Conservation (phyloP, 2,113 vertebrate genomes). For the Nothobranchius furzeri region DNA sequence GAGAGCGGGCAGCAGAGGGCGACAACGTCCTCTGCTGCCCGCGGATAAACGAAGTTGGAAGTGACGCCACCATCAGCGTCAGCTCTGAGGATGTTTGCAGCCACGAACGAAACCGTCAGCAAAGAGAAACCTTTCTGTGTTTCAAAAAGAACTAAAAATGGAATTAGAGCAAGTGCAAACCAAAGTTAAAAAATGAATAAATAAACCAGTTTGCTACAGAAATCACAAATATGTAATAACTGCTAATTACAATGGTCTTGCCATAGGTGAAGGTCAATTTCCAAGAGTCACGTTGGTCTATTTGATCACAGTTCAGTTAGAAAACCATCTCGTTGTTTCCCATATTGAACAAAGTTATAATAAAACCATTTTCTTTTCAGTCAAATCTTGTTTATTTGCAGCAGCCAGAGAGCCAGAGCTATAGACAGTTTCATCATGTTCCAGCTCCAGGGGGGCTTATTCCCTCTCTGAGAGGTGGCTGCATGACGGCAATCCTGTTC, state of each 20-base stretch:
- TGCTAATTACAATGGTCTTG: background rate
- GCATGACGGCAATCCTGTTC: constrained; percentile 30
- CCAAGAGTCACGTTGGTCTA: background rate
- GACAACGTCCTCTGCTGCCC: no score
- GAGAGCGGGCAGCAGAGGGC: no score
- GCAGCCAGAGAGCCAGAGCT: background rate
- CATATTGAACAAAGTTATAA: background rate
- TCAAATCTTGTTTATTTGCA: background rate
- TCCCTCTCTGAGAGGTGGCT: constrained; percentile 23
- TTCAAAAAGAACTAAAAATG: no score
- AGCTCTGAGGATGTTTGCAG: no score
- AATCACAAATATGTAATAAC: background rate
- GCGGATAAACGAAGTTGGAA: no score
- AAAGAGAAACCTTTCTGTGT: no score
- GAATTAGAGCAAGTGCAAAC: background rate
- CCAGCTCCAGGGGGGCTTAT: constrained; percentile 3
- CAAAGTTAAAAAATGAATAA: background rate
- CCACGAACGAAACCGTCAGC: no score
- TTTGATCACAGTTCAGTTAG: background rate
- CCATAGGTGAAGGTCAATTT: background rate
- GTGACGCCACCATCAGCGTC: no score
- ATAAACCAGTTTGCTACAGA: background rate
- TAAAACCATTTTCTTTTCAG: background rate
- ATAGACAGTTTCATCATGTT: constrained; percentile 30
- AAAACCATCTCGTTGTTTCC: background rate